A percentile compares a stretch with the other conserved stretches of the same genome.
Conservation (phyloP, 2,113 vertebrate genomes). For the Calidris pugnax region DNA sequence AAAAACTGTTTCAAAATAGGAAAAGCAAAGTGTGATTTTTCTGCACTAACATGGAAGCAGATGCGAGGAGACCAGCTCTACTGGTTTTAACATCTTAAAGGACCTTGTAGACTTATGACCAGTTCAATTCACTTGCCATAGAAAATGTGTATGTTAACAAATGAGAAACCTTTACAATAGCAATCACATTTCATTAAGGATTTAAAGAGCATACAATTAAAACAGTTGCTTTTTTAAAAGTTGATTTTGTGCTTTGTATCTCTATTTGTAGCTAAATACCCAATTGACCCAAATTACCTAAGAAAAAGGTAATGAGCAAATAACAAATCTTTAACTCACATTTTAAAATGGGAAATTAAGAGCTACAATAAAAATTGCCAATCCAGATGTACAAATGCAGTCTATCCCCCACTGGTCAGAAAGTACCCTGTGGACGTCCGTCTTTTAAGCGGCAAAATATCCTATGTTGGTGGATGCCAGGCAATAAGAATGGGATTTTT, state of each 20-base stretch:
- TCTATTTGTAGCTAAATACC: neutral
- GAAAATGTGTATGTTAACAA: neutral
- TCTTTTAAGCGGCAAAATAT: neutral
- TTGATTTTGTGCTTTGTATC: neutral
- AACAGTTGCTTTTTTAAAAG: neutral
- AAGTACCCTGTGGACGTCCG: neutral
- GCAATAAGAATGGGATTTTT: fast-evolving
- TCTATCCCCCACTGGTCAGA: neutral
- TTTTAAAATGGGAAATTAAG: neutral
- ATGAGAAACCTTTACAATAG: neutral
- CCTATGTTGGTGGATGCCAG: neutral
- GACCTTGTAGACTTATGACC: neutral
- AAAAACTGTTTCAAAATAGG: neutral
- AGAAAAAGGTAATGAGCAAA: neutral
- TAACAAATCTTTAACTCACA: neutral
- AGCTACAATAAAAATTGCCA: neutral
- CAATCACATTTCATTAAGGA: neutral
- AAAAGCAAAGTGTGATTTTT: neutral
- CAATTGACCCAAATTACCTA: neutral
- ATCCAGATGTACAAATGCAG: neutral
- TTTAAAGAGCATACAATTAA: neutral
- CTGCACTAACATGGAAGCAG: neutral
- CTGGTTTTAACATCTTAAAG: neutral
- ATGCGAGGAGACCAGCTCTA: neutral
- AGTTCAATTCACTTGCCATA: neutral